Percentiles rank a stretch among this genome's conserved stretches.
Evolutionary conservation across 1,140 invertebrate genomes (phyloP).

Genomic region (Zaprionus lachaisei): DNA sequence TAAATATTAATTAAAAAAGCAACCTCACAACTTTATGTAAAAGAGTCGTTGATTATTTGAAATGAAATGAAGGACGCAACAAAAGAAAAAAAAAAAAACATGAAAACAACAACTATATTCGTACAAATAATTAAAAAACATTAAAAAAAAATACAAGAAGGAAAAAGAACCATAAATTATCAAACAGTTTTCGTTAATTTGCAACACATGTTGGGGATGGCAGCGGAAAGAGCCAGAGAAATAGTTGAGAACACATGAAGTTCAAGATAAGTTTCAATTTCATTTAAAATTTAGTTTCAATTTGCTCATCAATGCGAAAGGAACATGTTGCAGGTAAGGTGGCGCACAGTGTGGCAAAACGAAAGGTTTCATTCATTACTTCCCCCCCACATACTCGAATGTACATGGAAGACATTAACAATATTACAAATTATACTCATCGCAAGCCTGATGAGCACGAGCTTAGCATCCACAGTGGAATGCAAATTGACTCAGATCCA

Average conservation of each 20-base stretch:
- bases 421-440: slow-evolving; percentile 36
- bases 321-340: slow-evolving; percentile 34
- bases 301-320: background rate
- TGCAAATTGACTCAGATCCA: slow-evolving; percentile 60
- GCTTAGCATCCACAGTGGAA: slow-evolving; percentile 11
- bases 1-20: slow-evolving; percentile 20
- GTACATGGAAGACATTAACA: slow-evolving; percentile 30
- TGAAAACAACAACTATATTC: slow-evolving; percentile 73
- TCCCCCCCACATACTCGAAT: background rate
- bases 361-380: background rate
- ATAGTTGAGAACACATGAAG: background rate
- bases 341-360: background rate
- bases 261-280: slow-evolving; percentile 10
- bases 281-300: slow-evolving; percentile 16
- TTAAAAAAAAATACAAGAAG: slow-evolving; percentile 32
- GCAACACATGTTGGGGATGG: slow-evolving; percentile 34
- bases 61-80: slow-evolving; percentile 54
- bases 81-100: slow-evolving; percentile 44
- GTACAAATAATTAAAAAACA: slow-evolving; percentile 59
- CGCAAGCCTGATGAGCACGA: background rate
- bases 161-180: slow-evolving; percentile 47
- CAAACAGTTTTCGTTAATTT: slow-evolving; percentile 27
- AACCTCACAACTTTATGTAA: slow-evolving; percentile 46
- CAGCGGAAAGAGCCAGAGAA: background rate
- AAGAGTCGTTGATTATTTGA: slow-evolving; percentile 61